A percentile compares a stretch with the other conserved stretches of the same genome.
Evolutionary conservation across 2,797 vertebrate genomes (phyloP).

Genomic region (Darevskia nairensis): DNA sequence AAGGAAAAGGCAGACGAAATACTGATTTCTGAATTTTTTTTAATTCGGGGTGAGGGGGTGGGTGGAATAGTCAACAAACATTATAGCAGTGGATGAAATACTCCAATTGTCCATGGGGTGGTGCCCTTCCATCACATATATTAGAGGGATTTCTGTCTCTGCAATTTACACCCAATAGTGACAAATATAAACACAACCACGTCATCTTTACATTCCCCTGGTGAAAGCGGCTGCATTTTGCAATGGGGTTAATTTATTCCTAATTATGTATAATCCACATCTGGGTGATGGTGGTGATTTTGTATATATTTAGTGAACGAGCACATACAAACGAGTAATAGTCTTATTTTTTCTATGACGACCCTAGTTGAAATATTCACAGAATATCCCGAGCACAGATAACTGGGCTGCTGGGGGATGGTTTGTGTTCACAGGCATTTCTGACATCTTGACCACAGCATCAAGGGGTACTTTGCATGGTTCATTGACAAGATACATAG

Average conservation of each 20-base stretch:
- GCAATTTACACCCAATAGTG: not conserved
- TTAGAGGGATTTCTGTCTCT: not conserved
- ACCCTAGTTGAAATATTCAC: not conserved
- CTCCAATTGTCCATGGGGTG: constrained; percentile 7
- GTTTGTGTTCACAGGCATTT: not conserved
- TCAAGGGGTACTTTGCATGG: no score
- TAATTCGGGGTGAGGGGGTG: no score
- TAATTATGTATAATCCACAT: not conserved
- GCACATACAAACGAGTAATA: not conserved
- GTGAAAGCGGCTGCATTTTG: not conserved
- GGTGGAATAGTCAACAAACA: not conserved
- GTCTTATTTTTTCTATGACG: not conserved
- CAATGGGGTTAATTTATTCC: not conserved
- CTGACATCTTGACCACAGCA: not conserved
- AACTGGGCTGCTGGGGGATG: not conserved
- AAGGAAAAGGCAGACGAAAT: not conserved
- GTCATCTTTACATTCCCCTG: not conserved
- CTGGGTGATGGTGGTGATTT: not conserved
- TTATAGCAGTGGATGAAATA: not conserved
- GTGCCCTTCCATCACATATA: constrained; percentile 14
- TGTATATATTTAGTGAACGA: not conserved
- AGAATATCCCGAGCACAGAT: not conserved
- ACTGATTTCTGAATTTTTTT: not conserved
- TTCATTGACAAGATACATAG: not conserved
- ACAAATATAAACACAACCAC: constrained; percentile 1